Evolutionary conservation across 2,797 vertebrate genomes (phyloP), one percentile per base, ranked within the genome.

Genomic region (Rhinoraja longicauda): DNA sequence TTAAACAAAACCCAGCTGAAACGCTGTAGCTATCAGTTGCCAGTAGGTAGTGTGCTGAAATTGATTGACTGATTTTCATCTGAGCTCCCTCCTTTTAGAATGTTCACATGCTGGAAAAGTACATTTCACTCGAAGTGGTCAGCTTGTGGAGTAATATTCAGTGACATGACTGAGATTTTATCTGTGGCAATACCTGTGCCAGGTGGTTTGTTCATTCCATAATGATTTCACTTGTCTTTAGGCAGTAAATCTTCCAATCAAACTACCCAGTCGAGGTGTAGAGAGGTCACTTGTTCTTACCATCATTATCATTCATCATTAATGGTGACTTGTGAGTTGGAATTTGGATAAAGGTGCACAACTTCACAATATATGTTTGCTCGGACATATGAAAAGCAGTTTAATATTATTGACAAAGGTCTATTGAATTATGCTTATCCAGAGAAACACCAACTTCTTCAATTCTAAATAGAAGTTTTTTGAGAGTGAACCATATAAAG

Each of bases 141-240:
- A 32, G 26, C 26, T 24, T 92, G 13, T 75, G 70, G 90, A 73
- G 91, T 64, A 62, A 64, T 70, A 72, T 90, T 91, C 64, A 39
- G n/a, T 32, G 59, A 88, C 17, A 36, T 90, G 70, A 90, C 64
- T 57, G 21, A 92, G 70, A 75, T 92, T 75, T 53, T 75, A 75
- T 91, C 70, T 73, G 4, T 73, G 70, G 53, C 90, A 92, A 75
- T 92, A 92, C 72, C 70, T 92, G 26, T 75, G 45, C 90, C 90
- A 92, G 70, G 70, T 92, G 90, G 92, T 92, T 75, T 72, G 10
- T 75, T 73, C 90, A 92, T 75, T 92, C 90, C 67, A 57, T 36
- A 53, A 4, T 45, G 64, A 73, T 36, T 72, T 75, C 70, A 92
- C 24, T 92, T 75, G 39, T n/a, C 70, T 75, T n/a, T 9, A 75